A percentile compares a stretch with the other conserved stretches of the same genome.
These are phyloP conservation scores for Chesias legatella DNA, from an alignment of 2,888 invertebrate genomes.

Conservation along the genomic window DNA sequence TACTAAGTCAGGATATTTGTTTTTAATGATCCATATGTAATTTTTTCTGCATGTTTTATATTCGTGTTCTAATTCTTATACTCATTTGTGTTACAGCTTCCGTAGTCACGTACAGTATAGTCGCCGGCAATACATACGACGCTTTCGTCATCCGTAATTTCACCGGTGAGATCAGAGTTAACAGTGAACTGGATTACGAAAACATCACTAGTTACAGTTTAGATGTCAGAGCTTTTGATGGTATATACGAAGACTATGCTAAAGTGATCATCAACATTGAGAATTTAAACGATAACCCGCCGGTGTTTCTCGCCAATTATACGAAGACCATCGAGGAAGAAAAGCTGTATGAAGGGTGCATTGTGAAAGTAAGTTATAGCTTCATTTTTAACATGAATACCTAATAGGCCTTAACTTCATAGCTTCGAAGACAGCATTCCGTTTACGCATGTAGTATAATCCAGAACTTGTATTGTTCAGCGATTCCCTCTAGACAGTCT, in stretches of 20 bases:
- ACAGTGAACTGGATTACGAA: constrained; percentile 90
- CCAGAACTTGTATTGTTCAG: too few relatives aligned
- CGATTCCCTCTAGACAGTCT: too few relatives aligned
- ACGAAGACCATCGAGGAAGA: constrained; percentile 89
- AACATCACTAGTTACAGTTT: constrained; percentile 90
- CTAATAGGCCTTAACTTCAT: too few relatives aligned
- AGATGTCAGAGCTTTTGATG: constrained; percentile 92
- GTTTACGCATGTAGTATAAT: too few relatives aligned
- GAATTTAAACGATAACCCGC: constrained; percentile 96
- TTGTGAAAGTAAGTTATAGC: constrained; percentile 81
- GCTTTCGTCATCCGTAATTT: constrained; percentile 92
- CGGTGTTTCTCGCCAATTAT: constrained; percentile 88
- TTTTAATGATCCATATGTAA: too few relatives aligned
- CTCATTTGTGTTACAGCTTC: constrained; percentile 78
- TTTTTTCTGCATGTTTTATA: too few relatives aligned
- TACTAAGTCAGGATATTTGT: too few relatives aligned
- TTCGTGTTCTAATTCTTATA: background rate
- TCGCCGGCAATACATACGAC: constrained; percentile 90
- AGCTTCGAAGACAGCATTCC: too few relatives aligned
- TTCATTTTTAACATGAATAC: too few relatives aligned
- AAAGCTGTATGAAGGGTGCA: constrained; percentile 83
- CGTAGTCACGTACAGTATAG: constrained; percentile 92
- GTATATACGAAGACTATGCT: constrained; percentile 89
- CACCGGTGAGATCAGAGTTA: constrained; percentile 92
- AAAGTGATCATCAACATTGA: constrained; percentile 91